phyloP scores from a whole-genome alignment of 2,888 invertebrate genomes.

The Hermodice carunculata region DNA sequence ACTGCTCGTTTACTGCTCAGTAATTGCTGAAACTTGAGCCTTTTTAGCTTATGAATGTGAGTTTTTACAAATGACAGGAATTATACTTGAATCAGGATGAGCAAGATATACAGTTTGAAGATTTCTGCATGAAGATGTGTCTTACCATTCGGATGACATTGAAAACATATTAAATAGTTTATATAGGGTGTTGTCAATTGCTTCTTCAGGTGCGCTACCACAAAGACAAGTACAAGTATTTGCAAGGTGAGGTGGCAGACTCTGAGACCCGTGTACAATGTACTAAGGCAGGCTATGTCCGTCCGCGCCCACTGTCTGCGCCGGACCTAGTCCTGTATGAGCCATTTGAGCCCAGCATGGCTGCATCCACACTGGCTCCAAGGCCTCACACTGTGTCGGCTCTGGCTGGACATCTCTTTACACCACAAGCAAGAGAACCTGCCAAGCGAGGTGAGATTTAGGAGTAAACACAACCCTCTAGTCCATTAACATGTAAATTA shows the following conservation, averaged over 20 bases:
- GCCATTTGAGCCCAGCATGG: neutral
- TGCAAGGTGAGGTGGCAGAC: slow-evolving; percentile 48
- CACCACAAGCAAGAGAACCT: neutral
- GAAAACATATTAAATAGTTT: too few relatives aligned
- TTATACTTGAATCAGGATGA: too few relatives aligned
- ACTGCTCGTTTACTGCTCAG: too few relatives aligned
- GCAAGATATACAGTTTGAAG: too few relatives aligned
- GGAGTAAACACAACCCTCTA: too few relatives aligned
- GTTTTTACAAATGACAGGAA: too few relatives aligned
- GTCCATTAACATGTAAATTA: too few relatives aligned
- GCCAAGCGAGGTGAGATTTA: neutral
- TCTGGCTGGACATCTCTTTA: neutral
- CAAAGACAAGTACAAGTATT: slow-evolving; percentile 48
- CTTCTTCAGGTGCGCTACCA: slow-evolving; percentile 53
- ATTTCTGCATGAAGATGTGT: too few relatives aligned
- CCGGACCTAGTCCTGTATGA: slow-evolving; percentile 38
- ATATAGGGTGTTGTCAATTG: too few relatives aligned
- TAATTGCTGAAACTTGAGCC: too few relatives aligned
- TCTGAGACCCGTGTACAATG: slow-evolving; percentile 54
- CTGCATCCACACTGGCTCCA: neutral
- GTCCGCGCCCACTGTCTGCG: slow-evolving; percentile 35
- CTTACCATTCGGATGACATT: too few relatives aligned
- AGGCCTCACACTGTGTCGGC: neutral
- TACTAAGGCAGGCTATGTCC: slow-evolving; percentile 55
- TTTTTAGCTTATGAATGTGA: too few relatives aligned